Base-by-base conservation (phyloP, 2,797 vertebrate species). In the Simalia tracyae region DNA sequence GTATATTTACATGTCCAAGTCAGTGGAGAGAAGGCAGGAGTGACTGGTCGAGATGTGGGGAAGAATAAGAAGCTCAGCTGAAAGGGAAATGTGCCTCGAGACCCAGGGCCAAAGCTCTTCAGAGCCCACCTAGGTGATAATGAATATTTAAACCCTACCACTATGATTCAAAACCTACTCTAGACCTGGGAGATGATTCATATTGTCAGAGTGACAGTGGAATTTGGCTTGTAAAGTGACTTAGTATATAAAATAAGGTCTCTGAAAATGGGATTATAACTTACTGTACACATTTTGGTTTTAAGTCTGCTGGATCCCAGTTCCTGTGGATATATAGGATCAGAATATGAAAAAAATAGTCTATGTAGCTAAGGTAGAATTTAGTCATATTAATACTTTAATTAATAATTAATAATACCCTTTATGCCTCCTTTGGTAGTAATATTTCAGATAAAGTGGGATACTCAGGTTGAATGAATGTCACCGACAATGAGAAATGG, bases 361-460 rank as follows among this genome's bases (percentile, higher is more conserved):
- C 59, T 60, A 19, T 14, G 59, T 5, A 17, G 59, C 59, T 17
- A 15, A 60, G 17, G 72, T 1, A 9, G 17, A 3, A 4, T 22
- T 10, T 36, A 10, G 8, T 36, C 31, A 6, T 8, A 0, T 15
- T 6, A 0, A 15, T 0, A 36, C 36, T 36, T 36, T 36, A 36
- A 36, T 36, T 36, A 36, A 36, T 36, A 36, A 36, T 36, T 36
- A 36, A 36, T 36, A 36, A 36, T 36, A 36, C 36, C 36, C 72
- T 1, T 6, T 0, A 4, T 10, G 72, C 9, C 72, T 19, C 19
- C 72, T 6, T n/a, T 1, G 2, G 66, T 15, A 2, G n/a, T 72
- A n/a, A 36, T 17, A 17, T 14, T 31, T 31, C n/a, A 6, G n/a
- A 31, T 15, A 17, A 68, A 68, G 6, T 50, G 50, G 50, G 50